phyloP scores from a whole-genome alignment of 2,113 vertebrate species.

The Pluvialis apricaria region DNA sequence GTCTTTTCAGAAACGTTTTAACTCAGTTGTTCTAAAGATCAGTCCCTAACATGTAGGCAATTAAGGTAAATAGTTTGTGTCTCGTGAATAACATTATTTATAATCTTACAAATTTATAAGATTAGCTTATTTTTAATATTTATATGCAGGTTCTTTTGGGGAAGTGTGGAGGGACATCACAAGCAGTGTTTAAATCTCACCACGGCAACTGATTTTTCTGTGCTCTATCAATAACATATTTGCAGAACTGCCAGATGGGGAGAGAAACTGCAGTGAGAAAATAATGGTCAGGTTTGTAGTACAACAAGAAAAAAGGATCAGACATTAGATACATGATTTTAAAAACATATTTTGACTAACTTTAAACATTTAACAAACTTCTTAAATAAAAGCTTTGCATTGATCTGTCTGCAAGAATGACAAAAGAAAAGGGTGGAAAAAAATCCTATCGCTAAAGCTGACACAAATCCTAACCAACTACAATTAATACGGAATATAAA shows the following conservation, averaged over 20 bases:
- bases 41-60: not conserved
- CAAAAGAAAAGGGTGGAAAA: constrained; percentile 30
- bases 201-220: constrained; percentile 60
- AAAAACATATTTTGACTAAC: constrained; percentile 38
- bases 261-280: constrained; percentile 63
- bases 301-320: constrained; percentile 51
- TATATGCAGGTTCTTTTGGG: constrained; percentile 12
- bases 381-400: constrained; percentile 57
- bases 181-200: constrained; percentile 59
- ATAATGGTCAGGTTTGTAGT: constrained; percentile 49
- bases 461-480: constrained; percentile 61
- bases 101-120: not conserved
- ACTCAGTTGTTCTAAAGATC: not conserved
- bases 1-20: not conserved
- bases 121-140: constrained; percentile 37
- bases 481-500: constrained; percentile 67
- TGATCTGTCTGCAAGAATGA: constrained; percentile 32
- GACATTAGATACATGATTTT: constrained; percentile 43
- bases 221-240: constrained; percentile 61
- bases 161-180: not conserved
- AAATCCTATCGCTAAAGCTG: constrained; percentile 7
- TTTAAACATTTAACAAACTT: constrained; percentile 49
- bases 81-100: not conserved
- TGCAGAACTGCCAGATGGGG: constrained; percentile 54
- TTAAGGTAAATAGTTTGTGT: constrained; percentile 7